Base-by-base conservation (phyloP, 30 jellyfish, hydroid and myxozoan species). In the Chironex yamaguchii region DNA sequence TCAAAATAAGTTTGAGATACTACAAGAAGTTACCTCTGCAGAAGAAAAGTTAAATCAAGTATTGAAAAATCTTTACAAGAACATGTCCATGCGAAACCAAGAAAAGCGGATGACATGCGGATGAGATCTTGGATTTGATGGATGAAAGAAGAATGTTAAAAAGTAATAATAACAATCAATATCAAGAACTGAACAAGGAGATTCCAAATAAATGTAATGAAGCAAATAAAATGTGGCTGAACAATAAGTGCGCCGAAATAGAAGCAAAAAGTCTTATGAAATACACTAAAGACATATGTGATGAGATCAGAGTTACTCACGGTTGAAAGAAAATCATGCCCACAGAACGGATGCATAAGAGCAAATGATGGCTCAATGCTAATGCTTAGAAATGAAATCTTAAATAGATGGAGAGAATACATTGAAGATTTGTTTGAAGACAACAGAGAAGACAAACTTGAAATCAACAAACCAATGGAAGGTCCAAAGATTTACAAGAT, bases 361-460 rank as follows among this genome's bases (percentile, higher is more conserved):
- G 76, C 68, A 30, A 26, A 33, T 25, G 81, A 49, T 74, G 87
- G 85, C 28, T 20, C 48, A 35, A 74, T 74, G 48, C 48, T 35
- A 35, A 36, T 64, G 87, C 81, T 35, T 11, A 36, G 33, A 20
- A 36, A 3, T 21, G 87, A 36, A 24, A 74, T 74, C 87, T 24
- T 74, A 13, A 31, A 24, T 33, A 74, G 87, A 49, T 71, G 85
- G 87, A 80, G 81, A 42, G 87, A 73, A 26, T 73, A 73, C 80
- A n/a, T 42, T 26, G 87, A 73, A 73, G 87, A 73, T 12, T 73
- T 73, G 80, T 73, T 36, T 50, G 80, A 73, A 49, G 87, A 73
- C 80, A 9, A 42, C 49, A 73, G 79, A 50, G 51, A 73, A 42
- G 85, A 32, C 48, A 73, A 73, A 24, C 67, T 69, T 28, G 83